These are phyloP conservation scores for Natator depressus DNA, from an alignment of 2,113 vertebrate genomes.

Conservation along the genomic window DNA sequence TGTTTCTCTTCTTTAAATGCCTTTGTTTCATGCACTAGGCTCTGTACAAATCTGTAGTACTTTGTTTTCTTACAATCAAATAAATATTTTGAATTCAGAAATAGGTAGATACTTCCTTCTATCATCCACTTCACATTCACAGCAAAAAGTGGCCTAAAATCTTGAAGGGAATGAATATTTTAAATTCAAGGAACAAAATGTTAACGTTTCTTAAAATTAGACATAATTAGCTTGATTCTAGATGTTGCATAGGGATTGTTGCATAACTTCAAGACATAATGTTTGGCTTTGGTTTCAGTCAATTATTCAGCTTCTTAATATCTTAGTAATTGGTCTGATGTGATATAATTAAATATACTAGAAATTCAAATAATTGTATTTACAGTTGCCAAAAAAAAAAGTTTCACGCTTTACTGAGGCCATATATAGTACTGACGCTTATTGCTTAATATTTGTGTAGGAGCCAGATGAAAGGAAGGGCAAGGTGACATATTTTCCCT, in stretches of 20 bases:
- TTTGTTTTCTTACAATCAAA: background rate
- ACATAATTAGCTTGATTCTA: background rate
- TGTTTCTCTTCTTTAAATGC: background rate
- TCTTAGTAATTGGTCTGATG: background rate
- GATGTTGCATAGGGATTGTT: background rate
- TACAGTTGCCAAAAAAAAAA: background rate
- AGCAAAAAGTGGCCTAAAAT: background rate
- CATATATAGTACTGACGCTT: accelerated
- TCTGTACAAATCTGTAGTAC: background rate
- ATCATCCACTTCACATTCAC: background rate
- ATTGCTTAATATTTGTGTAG: background rate
- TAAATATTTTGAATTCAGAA: background rate
- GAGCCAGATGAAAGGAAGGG: background rate
- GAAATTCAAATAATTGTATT: background rate
- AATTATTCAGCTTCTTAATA: background rate
- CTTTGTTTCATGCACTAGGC: background rate
- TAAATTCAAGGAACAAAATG: background rate
- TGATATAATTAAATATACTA: background rate
- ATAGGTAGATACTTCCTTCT: background rate
- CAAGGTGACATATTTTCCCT: background rate
- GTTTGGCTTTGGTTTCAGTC: background rate
- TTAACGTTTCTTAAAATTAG: background rate
- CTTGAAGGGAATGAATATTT: background rate
- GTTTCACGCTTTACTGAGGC: background rate
- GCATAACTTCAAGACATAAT: background rate